Conservation (phyloP, 2,113 vertebrate species). For the Clarias gariepinus region DNA sequence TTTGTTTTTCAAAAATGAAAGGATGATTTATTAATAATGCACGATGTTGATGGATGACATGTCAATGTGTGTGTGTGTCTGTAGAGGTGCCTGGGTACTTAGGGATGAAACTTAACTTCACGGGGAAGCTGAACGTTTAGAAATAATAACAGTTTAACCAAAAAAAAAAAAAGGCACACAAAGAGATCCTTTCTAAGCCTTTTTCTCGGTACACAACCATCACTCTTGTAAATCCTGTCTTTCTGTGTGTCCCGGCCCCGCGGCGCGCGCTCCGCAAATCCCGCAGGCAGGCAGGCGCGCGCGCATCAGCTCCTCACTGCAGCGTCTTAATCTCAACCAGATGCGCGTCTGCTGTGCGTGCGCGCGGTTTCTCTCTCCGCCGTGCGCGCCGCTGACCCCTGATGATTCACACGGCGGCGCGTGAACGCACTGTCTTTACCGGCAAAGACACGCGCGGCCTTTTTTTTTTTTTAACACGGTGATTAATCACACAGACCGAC, state of each 20-base stretch:
- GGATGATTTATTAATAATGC: background rate
- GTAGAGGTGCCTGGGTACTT: background rate
- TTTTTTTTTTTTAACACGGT: conserved; percentile 29
- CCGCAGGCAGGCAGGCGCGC: background rate
- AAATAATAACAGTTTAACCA: background rate
- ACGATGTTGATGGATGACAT: background rate
- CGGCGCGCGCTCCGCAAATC: conserved; percentile 37
- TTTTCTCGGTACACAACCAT: background rate
- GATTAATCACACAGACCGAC: conserved; percentile 68
- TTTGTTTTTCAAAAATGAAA: background rate
- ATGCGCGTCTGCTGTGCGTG: conserved; percentile 34
- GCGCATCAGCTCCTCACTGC: conserved; percentile 42
- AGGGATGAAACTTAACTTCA: background rate
- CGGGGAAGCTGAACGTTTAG: background rate
- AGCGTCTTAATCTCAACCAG: conserved; percentile 55
- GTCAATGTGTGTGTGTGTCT: background rate
- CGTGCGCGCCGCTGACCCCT: conserved; percentile 13
- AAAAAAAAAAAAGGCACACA: background rate
- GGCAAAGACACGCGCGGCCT: conserved; percentile 54
- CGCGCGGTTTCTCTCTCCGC: background rate
- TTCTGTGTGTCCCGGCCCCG: background rate
- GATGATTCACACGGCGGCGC: conserved; percentile 33
- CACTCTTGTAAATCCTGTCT: conserved; percentile 33
- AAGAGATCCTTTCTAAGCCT: background rate
- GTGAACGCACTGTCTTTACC: conserved; percentile 51